phyloP scores from a whole-genome alignment of 2,113 vertebrate species.

The Puma concolor region DNA sequence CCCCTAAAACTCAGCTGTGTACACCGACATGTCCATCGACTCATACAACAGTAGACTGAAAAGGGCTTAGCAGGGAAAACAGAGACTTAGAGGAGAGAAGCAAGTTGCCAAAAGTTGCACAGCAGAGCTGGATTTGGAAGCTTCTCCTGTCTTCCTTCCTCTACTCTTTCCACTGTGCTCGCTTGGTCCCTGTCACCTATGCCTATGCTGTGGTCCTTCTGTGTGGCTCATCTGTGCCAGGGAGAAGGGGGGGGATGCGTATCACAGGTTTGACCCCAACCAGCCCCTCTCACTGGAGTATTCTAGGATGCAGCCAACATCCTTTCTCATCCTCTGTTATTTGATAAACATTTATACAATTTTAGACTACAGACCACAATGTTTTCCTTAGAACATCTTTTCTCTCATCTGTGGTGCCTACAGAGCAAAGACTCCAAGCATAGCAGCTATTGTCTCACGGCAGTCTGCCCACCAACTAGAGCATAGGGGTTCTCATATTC shows the following conservation, averaged over 20 bases:
- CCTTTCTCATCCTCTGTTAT: neutral
- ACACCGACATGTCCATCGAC: neutral
- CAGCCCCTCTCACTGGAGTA: neutral
- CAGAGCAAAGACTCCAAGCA: neutral
- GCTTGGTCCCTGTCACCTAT: neutral
- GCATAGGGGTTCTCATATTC: neutral
- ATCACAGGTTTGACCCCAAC: neutral
- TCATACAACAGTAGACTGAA: neutral
- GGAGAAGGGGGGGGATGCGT: neutral
- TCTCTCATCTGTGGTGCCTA: neutral
- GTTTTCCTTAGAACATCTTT: neutral
- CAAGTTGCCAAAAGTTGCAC: neutral
- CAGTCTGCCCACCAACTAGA: neutral
- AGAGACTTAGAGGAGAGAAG: neutral
- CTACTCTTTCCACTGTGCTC: neutral
- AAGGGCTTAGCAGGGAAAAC: neutral
- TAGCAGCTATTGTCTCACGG: neutral
- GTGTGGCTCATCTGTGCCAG: neutral
- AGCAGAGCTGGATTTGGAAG: neutral
- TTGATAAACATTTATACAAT: neutral
- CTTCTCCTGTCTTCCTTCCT: neutral
- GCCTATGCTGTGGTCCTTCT: neutral
- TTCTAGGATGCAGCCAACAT: neutral
- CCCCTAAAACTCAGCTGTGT: neutral
- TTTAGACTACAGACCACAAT: neutral